A percentile compares a stretch with the other conserved stretches of the same genome.
Evolutionary conservation across 2,113 vertebrate species (phyloP).

Genomic region (Rynchops niger): DNA sequence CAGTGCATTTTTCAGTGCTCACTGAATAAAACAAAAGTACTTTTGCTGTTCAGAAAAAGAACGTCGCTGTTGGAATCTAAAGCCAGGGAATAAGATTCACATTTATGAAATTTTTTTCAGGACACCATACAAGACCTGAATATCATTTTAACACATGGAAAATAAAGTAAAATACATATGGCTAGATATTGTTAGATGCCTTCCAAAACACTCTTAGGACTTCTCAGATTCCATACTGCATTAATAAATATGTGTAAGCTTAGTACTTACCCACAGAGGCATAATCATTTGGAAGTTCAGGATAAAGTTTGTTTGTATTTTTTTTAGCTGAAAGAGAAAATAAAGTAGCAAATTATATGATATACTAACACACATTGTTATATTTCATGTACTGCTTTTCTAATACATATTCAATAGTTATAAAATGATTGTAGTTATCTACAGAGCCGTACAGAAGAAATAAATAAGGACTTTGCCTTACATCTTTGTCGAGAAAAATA

Average conservation of each 20-base stretch:
- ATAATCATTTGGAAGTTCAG: slow-evolving; percentile 71
- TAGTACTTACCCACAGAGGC: slow-evolving; percentile 63
- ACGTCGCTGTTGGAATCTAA: accelerated
- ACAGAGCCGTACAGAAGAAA: background rate
- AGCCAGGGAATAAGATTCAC: background rate
- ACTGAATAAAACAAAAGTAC: background rate
- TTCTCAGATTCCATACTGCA: background rate
- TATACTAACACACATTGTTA: background rate
- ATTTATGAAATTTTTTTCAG: background rate
- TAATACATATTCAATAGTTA: background rate
- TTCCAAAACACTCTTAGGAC: background rate
- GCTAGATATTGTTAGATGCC: background rate
- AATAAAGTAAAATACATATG: background rate
- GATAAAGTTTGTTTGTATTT: slow-evolving; percentile 72
- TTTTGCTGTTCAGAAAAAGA: background rate
- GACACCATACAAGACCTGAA: background rate
- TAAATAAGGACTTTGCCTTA: background rate
- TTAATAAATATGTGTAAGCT: background rate
- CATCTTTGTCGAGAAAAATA: background rate
- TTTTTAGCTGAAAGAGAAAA: slow-evolving; percentile 59
- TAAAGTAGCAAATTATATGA: background rate
- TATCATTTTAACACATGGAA: background rate
- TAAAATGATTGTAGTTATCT: background rate
- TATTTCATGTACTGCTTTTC: background rate
- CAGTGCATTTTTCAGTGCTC: background rate